These are phyloP conservation scores for Argentina silus DNA, from an alignment of 2,797 vertebrate genomes.

Conservation along the genomic window DNA sequence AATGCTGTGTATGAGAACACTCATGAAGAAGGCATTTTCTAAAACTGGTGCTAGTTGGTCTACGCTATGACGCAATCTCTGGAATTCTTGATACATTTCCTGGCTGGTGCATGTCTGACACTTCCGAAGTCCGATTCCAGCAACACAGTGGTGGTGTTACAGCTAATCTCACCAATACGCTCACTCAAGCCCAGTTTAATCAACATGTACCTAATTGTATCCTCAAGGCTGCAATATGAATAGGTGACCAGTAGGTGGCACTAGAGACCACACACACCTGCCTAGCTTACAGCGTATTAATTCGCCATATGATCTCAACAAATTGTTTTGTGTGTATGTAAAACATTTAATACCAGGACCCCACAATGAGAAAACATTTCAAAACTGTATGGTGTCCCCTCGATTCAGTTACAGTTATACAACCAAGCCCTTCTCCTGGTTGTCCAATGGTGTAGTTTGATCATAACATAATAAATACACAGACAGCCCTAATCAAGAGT, in stretches of 20 bases:
- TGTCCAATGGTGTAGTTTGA: too few species aligned
- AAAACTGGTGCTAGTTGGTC: neutral
- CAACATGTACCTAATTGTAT: too few species aligned
- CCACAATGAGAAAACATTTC: neutral
- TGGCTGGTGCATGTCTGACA: neutral
- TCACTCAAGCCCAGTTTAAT: too few species aligned
- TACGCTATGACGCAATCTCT: neutral
- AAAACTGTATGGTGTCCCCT: neutral
- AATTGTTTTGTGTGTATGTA: neutral
- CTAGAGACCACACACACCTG: neutral
- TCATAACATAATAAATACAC: too few species aligned
- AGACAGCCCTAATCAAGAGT: neutral
- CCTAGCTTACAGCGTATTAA: neutral
- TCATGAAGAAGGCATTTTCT: neutral
- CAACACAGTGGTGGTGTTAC: too few species aligned
- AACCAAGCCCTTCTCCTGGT: too few species aligned
- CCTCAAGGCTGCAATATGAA: neutral
- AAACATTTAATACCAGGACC: slow-evolving; percentile 3
- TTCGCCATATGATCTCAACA: neutral
- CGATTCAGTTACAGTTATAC: neutral
- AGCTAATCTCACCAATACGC: too few species aligned
- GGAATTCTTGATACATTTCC: neutral
- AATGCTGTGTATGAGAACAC: neutral
- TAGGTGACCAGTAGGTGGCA: neutral
- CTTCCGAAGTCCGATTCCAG: too few species aligned